Evolutionary conservation across 2,797 vertebrate genomes (phyloP).

Genomic region (Sebastes paucispinis): DNA sequence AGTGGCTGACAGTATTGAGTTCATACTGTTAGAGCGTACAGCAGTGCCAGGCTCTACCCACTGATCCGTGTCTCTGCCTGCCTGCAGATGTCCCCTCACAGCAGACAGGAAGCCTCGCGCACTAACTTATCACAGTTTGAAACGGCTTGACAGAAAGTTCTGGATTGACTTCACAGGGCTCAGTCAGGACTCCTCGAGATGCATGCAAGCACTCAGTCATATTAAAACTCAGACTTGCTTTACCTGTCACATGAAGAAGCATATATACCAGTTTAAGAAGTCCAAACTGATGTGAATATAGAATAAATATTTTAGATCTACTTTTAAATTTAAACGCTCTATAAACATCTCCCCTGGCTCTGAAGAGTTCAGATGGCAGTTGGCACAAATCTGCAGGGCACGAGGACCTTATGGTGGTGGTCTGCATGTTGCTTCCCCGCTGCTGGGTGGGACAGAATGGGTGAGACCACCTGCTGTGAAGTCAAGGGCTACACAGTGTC

Average conservation of each 20-base stretch:
- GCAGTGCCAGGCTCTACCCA: not conserved
- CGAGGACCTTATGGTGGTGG: conserved; percentile 32
- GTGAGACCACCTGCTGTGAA: conserved; percentile 28
- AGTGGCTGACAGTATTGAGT: not conserved
- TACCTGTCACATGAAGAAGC: not conserved
- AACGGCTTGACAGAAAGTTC: not conserved
- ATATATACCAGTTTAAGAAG: not conserved
- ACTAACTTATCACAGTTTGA: not conserved
- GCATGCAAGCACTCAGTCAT: not conserved
- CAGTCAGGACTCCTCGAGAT: not conserved
- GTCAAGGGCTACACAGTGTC: not conserved
- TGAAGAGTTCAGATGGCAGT: not conserved
- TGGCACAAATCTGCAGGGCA: conserved; percentile 21
- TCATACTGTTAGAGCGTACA: not conserved
- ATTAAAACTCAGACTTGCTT: not conserved
- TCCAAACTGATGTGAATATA: not conserved
- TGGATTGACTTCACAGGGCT: conserved; percentile 12
- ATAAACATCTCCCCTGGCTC: not conserved
- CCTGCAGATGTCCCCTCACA: conserved; percentile 19
- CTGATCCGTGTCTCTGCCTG: not conserved
- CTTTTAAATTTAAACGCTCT: not conserved
- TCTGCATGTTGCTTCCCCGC: conserved; percentile 3
- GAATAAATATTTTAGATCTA: not conserved
- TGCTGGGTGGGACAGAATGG: conserved; percentile 21
- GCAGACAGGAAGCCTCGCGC: not conserved